Conservation (phyloP, 2,113 vertebrate genomes). For the Genyomyrus donnyi region DNA sequence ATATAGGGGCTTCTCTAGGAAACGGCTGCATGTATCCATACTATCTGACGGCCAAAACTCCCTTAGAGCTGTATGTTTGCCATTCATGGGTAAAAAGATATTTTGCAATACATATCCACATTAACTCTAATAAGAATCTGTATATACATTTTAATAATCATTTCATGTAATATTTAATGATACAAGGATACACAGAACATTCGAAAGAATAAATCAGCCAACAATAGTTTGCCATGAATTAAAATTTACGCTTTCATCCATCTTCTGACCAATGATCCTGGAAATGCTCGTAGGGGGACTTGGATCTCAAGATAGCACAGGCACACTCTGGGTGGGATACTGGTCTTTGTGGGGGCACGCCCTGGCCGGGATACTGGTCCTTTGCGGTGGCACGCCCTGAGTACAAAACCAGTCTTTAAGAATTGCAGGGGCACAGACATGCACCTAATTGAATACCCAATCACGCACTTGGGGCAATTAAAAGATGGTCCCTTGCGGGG, state of each 20-base stretch:
- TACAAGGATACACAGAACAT: not conserved
- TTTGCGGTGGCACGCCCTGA: not conserved
- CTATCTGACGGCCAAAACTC: not conserved
- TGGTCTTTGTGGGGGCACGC: too few species aligned
- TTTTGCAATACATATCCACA: not conserved
- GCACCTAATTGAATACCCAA: not conserved
- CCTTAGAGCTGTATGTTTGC: not conserved
- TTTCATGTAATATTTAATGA: not conserved
- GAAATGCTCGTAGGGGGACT: not conserved
- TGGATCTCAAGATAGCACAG: not conserved
- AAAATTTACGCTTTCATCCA: not conserved
- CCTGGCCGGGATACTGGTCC: too few species aligned
- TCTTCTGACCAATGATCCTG: not conserved
- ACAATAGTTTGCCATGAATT: not conserved
- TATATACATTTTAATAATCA: not conserved
- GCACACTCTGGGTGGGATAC: too few species aligned
- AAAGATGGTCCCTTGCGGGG: not conserved
- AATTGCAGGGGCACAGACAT: not conserved
- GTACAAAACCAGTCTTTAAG: not conserved
- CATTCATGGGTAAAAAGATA: not conserved
- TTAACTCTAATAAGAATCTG: not conserved
- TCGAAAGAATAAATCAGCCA: not conserved
- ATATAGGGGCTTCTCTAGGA: not conserved
- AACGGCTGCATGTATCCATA: not conserved
- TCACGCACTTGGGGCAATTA: not conserved